Conservation (phyloP, 2,888 invertebrate species). For the Cephonodes hylas region DNA sequence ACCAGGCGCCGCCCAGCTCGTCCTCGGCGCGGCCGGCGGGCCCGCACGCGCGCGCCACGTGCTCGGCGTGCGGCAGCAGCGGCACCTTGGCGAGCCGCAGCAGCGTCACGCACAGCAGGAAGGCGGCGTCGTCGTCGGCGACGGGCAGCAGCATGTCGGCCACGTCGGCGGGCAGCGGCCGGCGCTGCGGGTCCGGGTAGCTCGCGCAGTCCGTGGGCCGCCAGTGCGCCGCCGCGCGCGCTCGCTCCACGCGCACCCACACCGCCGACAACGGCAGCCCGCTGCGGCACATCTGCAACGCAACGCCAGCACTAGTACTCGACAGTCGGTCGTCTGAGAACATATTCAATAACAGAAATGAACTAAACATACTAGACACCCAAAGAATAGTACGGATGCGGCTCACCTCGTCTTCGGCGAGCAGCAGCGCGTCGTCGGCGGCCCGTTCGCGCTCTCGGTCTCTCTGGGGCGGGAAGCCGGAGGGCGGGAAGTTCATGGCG, state of each 20-base stretch:
- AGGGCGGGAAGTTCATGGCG: constrained; percentile 82
- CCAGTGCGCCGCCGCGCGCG: constrained; percentile 87
- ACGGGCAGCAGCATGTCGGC: constrained; percentile 87
- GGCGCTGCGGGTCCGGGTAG: constrained; percentile 84
- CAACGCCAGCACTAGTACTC: background rate
- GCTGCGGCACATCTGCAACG: constrained; percentile 52
- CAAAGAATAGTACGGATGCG: too few species aligned
- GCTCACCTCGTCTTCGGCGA: constrained; percentile 34
- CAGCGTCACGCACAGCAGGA: constrained; percentile 82
- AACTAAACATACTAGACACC: too few species aligned
- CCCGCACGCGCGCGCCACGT: constrained; percentile 15
- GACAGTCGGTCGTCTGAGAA: too few species aligned
- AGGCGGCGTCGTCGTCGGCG: constrained; percentile 77
- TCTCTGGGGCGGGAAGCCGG: constrained; percentile 39
- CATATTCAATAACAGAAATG: too few species aligned
- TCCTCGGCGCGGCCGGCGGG: constrained; percentile 22
- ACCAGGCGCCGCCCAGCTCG: constrained; percentile 30
- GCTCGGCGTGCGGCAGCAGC: constrained; percentile 24
- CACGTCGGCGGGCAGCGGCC: constrained; percentile 84
- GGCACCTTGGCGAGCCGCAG: constrained; percentile 65
- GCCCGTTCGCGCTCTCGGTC: constrained; percentile 19
- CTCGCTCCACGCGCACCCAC: constrained; percentile 88
- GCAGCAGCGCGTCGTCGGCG: constrained; percentile 26
- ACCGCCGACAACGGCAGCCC: constrained; percentile 86
- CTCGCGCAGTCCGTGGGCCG: constrained; percentile 82